Base-by-base conservation (phyloP, 1,140 invertebrate species). In the Helicoverpa armigera region DNA sequence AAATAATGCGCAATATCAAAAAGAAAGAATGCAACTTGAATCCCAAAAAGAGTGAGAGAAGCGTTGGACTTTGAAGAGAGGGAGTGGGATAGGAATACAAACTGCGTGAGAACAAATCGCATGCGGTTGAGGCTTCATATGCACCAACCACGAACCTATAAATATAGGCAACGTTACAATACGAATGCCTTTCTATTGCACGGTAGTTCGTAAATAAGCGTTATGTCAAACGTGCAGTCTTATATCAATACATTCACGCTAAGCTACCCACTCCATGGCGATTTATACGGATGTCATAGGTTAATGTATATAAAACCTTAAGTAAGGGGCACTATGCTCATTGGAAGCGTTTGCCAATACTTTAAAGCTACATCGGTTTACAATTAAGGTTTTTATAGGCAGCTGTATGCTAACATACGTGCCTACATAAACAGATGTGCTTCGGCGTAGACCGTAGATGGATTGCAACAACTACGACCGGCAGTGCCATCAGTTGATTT, bases 71-170 rank as follows among this genome's bases (percentile, higher is more conserved):
- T 76, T 80, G 29, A 75, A 69, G 80, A 85, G 85, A 58, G 77
- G 53, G 82, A 85, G 83, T 82, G 84, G 83, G 84, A 89, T 83
- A 85, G 83, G 83, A 88, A 89, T 86, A 80, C 84, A 83, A 91
- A 86, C 89, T 81, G 81, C 90, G 91, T 92, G 90, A 90, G 90
- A 93, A 90, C 84, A 84, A 83, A 89, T 85, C 85, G 72, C 83
- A 85, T 88, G 89, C 87, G 88, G 88, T 89, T 80, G 82, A 85
- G 81, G 67, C 82, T 84, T 76, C 81, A 82, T 74, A 84, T 81
- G 70, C 78, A 58, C 77, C 53, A 77, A 85, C 83, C 84, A 79
- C 83, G 86, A 76, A 82, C 76, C 83, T 75, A 82, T 87, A 84
- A 82, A 85, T 82, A 86, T 56, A 72, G 74, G 18, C 54, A 74